Percentiles rank a stretch among this genome's conserved stretches.
Evolutionary conservation across 64 coral and sea anemone species (phyloP).

Genomic region (Montipora cactus): DNA sequence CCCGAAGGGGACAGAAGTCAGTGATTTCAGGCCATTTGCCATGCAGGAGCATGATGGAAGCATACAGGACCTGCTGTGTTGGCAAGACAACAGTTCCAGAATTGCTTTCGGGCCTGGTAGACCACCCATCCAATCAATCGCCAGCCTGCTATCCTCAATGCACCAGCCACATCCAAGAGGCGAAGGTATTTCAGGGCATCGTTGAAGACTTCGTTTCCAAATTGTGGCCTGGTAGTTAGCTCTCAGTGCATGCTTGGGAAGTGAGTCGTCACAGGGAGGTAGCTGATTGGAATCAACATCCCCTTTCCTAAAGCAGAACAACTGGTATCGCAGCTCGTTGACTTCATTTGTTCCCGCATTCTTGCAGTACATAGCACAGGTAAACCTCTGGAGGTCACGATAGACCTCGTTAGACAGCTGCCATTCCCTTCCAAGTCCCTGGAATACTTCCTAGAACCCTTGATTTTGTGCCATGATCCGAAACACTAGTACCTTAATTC

Average conservation of each 20-base stretch:
- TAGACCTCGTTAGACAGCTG: slow-evolving; percentile 10
- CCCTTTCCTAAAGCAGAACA: slow-evolving; percentile 47
- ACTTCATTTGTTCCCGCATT: neutral
- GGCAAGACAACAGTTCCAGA: no score
- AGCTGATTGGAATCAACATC: slow-evolving; percentile 39
- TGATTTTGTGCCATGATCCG: neutral
- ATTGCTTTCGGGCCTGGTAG: no score
- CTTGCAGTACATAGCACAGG: slow-evolving; percentile 26
- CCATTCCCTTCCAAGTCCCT: slow-evolving; percentile 53
- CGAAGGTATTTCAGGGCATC: slow-evolving; percentile 35
- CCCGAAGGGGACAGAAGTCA: no score
- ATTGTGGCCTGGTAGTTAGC: slow-evolving; percentile 28
- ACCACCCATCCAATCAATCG: no score
- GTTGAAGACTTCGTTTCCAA: slow-evolving; percentile 37
- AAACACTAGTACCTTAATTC: slow-evolving; percentile 10
- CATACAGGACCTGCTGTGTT: no score
- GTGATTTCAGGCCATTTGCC: no score
- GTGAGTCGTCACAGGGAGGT: slow-evolving; percentile 35
- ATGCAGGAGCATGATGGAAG: no score
- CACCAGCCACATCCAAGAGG: slow-evolving; percentile 15
- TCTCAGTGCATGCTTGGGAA: neutral
- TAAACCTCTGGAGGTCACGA: neutral
- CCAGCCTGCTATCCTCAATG: neutral
- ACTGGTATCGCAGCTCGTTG: slow-evolving; percentile 1
- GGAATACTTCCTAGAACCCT: slow-evolving; percentile 4